Base-by-base conservation (phyloP, 2,113 vertebrate genomes). In the Saimiri boliviensis region DNA sequence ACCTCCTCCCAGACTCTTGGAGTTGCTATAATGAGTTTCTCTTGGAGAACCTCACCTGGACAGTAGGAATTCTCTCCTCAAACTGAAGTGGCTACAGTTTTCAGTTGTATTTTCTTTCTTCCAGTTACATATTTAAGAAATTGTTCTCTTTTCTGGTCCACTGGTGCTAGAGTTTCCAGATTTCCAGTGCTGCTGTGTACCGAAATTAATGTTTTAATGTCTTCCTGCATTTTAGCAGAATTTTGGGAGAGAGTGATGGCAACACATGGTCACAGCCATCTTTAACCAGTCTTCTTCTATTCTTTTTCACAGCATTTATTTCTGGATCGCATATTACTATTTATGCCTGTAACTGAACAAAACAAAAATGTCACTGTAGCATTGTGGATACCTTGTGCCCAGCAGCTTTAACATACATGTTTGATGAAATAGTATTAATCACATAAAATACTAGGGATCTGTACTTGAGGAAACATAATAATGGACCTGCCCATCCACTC, bases 401-500 rank as follows among this genome's bases (percentile, higher is more conserved):
- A 47, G 19, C 80, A 52, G 32, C 17, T 63, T 80, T 17, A 37
- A 88, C 47, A 58, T n/a, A 40, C 25, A n/a, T 52, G 5, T 52
- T 91, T 81, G 83, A 81, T 68, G 88, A 94, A 82, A 82, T 11
- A 49, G 20, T 9, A 68, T 91, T 77, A 77, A 80, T 93, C 63
- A 56, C 10, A 10, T 82, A 85, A 92, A 90, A 42, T 85, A 37
- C 4, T 54, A 54, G 42, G 20, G 32, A 35, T 80, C 32, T 70
- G 25, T 54, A 52, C 52, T 71, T 90, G 49, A 86, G 58, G 14
- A 86, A 42, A 63, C 1, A 0, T 58, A n/a, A 73, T 23, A 16
- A 20, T 58, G 30, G 6, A 42, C 11, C 52, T 91, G 54, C 19
- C 63, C 52, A 54, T 56, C 5, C 0, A 23, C 2, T 74, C 54